Conservation (phyloP, 64 coral and sea anemone genomes). For the Porites lutea region DNA sequence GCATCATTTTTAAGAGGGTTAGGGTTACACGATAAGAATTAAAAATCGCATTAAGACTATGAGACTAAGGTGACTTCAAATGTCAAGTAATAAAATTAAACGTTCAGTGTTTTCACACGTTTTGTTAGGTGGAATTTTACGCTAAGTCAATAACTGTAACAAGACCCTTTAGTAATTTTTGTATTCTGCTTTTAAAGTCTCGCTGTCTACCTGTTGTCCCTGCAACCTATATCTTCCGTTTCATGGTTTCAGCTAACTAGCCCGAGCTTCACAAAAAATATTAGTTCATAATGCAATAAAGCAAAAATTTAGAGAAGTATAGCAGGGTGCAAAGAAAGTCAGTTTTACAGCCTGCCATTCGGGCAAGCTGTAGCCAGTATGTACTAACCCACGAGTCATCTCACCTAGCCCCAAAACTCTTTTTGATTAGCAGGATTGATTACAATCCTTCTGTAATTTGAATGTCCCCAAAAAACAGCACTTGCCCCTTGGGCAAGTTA, state of each 20-base stretch:
- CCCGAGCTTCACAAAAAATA: neutral
- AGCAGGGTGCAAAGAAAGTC: too few relatives aligned
- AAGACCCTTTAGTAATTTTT: conserved; percentile 28
- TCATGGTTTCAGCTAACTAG: neutral
- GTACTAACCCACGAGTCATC: too few relatives aligned
- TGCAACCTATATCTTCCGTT: conserved; percentile 3
- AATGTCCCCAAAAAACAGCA: too few relatives aligned
- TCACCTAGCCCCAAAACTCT: too few relatives aligned
- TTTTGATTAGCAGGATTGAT: too few relatives aligned
- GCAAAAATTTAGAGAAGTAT: neutral
- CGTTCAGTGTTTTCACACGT: conserved; percentile 37
- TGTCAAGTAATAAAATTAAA: conserved; percentile 38
- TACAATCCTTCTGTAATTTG: too few relatives aligned
- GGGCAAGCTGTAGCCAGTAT: too few relatives aligned
- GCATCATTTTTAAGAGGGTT: neutral
- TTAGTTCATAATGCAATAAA: neutral
- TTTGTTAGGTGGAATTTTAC: conserved; percentile 32
- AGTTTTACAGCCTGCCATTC: too few relatives aligned
- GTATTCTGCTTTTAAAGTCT: neutral
- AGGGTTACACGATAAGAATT: neutral
- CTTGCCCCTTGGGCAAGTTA: too few relatives aligned
- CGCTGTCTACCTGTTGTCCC: neutral
- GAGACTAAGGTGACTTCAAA: neutral
- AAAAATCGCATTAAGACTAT: neutral
- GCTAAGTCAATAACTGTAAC: conserved; percentile 51